phyloP scores from a whole-genome alignment of 2,113 vertebrate species.

The Proterorhinus semilunaris region DNA sequence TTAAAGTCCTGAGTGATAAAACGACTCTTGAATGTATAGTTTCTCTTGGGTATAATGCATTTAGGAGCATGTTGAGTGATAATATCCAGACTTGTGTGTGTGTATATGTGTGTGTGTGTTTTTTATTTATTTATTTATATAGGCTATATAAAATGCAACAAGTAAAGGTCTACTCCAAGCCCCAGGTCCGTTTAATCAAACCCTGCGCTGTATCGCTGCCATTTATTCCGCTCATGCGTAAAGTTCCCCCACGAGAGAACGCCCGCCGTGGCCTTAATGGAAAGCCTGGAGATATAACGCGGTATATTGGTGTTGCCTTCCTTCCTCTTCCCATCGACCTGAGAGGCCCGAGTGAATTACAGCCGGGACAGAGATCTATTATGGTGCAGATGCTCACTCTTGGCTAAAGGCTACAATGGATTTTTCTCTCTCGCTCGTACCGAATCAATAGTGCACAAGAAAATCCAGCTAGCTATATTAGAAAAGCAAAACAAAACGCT shows the following conservation, averaged over 20 bases:
- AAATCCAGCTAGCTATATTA: not conserved
- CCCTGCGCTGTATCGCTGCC: not conserved
- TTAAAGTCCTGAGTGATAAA: no score
- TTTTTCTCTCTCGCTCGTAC: not conserved
- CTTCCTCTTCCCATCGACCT: not conserved
- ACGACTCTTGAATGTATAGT: no score
- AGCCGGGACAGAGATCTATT: conserved; percentile 15
- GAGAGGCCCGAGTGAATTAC: conserved; percentile 4
- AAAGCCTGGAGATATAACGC: conserved; percentile 4
- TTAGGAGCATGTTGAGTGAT: no score
- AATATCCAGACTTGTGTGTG: no score
- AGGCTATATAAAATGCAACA: not conserved
- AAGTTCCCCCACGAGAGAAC: conserved; percentile 6
- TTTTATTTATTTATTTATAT: no score
- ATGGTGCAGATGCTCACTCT: not conserved
- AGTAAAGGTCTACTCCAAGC: not conserved
- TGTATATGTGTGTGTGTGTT: no score
- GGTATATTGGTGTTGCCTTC: conserved; percentile 21
- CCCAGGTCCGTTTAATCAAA: not conserved
- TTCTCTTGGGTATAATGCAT: no score
- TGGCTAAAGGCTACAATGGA: not conserved
- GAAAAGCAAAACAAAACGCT: not conserved
- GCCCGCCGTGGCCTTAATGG: not conserved
- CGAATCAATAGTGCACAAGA: conserved; percentile 1
- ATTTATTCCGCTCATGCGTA: conserved; percentile 11